Percentiles rank a stretch among this genome's conserved stretches.
These are phyloP conservation scores for Gordius sp. DNA, from an alignment of 2,888 invertebrate genomes.

Conservation along the genomic window DNA sequence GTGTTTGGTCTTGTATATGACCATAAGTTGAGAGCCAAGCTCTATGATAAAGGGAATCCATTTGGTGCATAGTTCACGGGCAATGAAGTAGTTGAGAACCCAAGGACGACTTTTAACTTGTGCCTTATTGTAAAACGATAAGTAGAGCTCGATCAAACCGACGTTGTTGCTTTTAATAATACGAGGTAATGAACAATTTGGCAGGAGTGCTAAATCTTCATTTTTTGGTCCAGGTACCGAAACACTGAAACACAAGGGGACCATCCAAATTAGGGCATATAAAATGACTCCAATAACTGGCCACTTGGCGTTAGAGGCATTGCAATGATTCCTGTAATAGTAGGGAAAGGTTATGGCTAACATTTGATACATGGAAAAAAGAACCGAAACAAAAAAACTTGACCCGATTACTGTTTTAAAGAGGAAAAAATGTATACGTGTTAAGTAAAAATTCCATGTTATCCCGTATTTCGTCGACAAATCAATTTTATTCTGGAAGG, in stretches of 20 bases:
- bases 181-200: no score
- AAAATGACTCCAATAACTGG: not conserved
- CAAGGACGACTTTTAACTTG: not conserved
- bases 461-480: no score
- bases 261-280: not conserved
- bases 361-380: slow-evolving; percentile 13
- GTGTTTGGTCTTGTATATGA: not conserved
- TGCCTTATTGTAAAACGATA: not conserved
- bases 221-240: no score
- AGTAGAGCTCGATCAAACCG: not conserved
- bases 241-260: no score
- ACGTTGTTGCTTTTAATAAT: no score
- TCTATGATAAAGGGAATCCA: not conserved
- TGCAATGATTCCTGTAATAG: not conserved
- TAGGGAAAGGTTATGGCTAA: not conserved
- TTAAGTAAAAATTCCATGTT: slow-evolving; percentile 6
- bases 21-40: not conserved
- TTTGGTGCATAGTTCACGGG: not conserved
- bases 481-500: not conserved
- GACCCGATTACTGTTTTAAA: not conserved
- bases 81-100: not conserved
- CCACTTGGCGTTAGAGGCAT: not conserved
- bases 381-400: not conserved
- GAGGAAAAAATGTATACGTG: not conserved
- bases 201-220: no score